Conservation (phyloP, 2,113 vertebrate species). For the Silurus glanis region DNA sequence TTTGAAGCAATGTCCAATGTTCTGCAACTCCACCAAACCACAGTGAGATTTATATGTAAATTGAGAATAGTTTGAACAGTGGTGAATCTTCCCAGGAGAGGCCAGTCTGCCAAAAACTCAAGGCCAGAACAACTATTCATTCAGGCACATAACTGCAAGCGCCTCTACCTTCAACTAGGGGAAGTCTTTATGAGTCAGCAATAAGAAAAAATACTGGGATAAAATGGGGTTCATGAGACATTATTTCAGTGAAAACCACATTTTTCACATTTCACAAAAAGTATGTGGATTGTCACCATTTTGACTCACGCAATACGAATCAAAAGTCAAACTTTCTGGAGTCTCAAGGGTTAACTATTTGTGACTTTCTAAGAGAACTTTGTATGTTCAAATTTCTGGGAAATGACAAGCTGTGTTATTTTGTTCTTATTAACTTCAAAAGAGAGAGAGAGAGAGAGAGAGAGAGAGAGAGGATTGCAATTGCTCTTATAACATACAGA, state of each 20-base stretch:
- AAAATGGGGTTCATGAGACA: not conserved
- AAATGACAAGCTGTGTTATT: not conserved
- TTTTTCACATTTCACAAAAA: not conserved
- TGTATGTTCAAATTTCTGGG: not conserved
- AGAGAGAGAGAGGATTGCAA: not conserved
- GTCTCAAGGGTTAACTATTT: not conserved
- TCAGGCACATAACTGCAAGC: not conserved
- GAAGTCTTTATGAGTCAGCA: not conserved
- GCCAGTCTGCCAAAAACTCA: not conserved
- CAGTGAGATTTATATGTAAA: not conserved
- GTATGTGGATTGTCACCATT: not conserved
- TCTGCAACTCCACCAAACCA: constrained; percentile 3
- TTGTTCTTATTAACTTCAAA: not conserved
- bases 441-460: not conserved
- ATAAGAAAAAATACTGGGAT: not conserved
- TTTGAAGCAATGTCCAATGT: not conserved
- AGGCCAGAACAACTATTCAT: constrained; percentile 1
- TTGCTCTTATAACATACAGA: not conserved
- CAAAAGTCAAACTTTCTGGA: not conserved
- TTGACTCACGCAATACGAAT: not conserved
- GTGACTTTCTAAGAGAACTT: not conserved
- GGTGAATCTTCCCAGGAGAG: not conserved
- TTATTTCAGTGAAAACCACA: not conserved
- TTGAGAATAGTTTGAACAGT: not conserved
- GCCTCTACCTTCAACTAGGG: not conserved